Evolutionary conservation across 2,113 vertebrate genomes (phyloP).

Genomic region (Esox niger): DNA sequence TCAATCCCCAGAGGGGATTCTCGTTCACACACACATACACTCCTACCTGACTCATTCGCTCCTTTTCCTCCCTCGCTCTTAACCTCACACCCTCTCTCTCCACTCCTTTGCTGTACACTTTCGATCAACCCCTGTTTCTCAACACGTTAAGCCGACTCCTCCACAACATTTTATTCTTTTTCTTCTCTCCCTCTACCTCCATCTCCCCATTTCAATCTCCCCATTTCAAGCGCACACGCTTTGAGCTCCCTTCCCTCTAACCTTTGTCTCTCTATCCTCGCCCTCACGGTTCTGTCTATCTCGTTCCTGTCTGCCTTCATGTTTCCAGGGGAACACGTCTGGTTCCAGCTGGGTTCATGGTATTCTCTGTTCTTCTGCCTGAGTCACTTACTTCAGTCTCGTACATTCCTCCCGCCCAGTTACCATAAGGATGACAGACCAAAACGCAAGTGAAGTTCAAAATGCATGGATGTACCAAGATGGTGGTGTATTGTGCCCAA

Average conservation of each 20-base stretch:
- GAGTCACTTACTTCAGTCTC: constrained; percentile 40
- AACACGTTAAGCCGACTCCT: constrained; percentile 33
- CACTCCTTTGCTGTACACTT: too few relatives aligned
- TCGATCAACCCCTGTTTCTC: constrained; percentile 41
- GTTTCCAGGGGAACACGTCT: constrained; percentile 58
- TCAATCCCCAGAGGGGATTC: constrained; percentile 46
- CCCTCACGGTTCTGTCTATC: too few relatives aligned
- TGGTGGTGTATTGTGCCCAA: too few relatives aligned
- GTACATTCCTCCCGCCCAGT: constrained; percentile 40
- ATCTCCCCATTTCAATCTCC: constrained; percentile 45
- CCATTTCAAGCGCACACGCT: constrained; percentile 39
- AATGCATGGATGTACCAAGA: too few relatives aligned
- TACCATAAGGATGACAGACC: constrained; percentile 40
- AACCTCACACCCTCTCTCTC: constrained; percentile 45
- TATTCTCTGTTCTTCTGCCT: constrained; percentile 38
- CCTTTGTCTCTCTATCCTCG: constrained; percentile 32
- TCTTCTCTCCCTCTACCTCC: constrained; percentile 19
- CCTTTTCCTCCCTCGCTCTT: constrained; percentile 22
- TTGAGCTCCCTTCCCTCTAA: constrained; percentile 34
- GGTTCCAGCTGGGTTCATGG: constrained; percentile 54
- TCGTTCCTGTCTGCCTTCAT: constrained; percentile 7
- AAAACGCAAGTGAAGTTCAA: too few relatives aligned
- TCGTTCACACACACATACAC: too few relatives aligned
- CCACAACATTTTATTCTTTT: constrained; percentile 4
- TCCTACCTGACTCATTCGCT: constrained; percentile 17